Percentiles rank a stretch among this genome's conserved stretches.
Evolutionary conservation across 2,797 vertebrate genomes (phyloP).

Genomic region (Brotula barbata): DNA sequence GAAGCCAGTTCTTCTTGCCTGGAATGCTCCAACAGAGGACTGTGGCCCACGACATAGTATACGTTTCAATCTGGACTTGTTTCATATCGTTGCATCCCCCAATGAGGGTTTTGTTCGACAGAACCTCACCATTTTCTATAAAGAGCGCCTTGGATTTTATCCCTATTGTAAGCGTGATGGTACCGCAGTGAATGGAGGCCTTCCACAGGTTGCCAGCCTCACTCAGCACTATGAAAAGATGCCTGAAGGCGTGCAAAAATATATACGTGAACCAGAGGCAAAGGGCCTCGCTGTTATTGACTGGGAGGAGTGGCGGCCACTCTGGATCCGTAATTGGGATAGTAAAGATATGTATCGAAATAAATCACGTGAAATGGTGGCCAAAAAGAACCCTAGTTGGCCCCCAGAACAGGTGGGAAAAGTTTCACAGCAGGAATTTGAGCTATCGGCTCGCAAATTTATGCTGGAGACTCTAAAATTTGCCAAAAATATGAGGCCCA

Average conservation of each 20-base stretch:
- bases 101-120: conserved; percentile 93
- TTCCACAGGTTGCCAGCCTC: conserved; percentile 91
- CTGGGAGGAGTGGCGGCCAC: conserved; percentile 98
- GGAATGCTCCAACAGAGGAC: conserved; percentile 95
- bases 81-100: conserved; percentile 88
- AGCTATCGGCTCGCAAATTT: conserved; percentile 84
- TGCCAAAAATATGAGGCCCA: conserved; percentile 85
- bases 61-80: conserved; percentile 81
- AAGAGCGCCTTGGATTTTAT: conserved; percentile 90
- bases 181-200: conserved; percentile 80
- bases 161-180: conserved; percentile 80
- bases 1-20: conserved; percentile 89
- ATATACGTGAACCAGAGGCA: conserved; percentile 81
- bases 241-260: conserved; percentile 77
- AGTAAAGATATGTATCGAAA: conserved; percentile 89
- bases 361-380: conserved; percentile 80
- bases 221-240: conserved; percentile 80
- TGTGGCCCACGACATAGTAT: conserved; percentile 86
- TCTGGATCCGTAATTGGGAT: conserved; percentile 97
- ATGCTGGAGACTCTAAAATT: conserved; percentile 87
- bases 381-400: conserved; percentile 77
- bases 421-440: conserved; percentile 90
- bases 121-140: conserved; percentile 96
- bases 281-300: conserved; percentile 93
- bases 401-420: conserved; percentile 78